phyloP scores from a whole-genome alignment of 2,113 vertebrate genomes.

The Salvator merianae region DNA sequence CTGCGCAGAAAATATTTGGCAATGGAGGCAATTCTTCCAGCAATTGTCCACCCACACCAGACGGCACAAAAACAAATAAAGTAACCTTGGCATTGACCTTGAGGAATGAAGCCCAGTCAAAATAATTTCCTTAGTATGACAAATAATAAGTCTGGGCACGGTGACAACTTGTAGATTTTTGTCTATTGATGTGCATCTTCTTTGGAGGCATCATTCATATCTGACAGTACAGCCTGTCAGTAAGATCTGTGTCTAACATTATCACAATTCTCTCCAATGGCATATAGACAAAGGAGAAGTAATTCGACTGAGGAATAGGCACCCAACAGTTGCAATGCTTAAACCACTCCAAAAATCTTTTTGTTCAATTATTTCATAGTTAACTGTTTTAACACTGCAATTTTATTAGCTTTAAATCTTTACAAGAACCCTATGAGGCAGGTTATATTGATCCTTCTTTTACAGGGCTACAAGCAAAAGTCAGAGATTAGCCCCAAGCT shows the following conservation, averaged over 20 bases:
- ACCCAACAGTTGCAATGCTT: conserved; percentile 47
- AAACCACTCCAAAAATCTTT: conserved; percentile 21
- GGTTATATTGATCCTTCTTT: neutral
- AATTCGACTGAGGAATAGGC: conserved; percentile 11
- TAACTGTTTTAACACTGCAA: neutral
- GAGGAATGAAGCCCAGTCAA: conserved; percentile 68
- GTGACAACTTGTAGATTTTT: conserved; percentile 71
- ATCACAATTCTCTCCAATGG: conserved; percentile 36
- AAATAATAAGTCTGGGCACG: conserved; percentile 73
- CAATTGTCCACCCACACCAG: conserved; percentile 62
- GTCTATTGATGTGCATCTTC: conserved; percentile 63
- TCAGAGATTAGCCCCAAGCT: neutral
- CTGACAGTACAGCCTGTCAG: conserved; percentile 52
- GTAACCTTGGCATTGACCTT: conserved; percentile 73
- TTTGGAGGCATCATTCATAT: conserved; percentile 45
- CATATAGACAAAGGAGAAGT: conserved; percentile 43
- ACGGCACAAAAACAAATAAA: conserved; percentile 62
- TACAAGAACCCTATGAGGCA: neutral
- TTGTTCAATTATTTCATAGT: conserved; percentile 21
- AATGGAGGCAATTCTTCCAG: conserved; percentile 55
- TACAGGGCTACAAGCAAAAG: neutral
- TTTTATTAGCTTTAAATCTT: neutral
- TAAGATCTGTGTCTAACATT: conserved; percentile 52
- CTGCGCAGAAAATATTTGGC: conserved; percentile 35
- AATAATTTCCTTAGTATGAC: conserved; percentile 62